Conservation (phyloP, 2,888 invertebrate genomes). For the Morpho achilles region DNA sequence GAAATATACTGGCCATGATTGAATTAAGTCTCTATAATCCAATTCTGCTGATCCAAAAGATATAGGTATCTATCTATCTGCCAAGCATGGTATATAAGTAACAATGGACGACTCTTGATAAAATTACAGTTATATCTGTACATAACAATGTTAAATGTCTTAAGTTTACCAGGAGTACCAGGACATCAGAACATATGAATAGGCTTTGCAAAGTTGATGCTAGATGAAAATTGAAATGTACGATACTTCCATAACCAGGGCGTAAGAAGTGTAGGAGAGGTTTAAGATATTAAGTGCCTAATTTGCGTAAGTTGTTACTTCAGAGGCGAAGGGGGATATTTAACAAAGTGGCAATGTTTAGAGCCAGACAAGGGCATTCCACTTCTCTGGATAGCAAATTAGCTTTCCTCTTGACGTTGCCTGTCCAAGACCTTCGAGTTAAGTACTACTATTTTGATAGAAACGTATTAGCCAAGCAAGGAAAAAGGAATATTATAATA, state of each 20-base stretch:
- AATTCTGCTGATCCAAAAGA: no score
- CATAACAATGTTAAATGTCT: no score
- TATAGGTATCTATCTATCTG: no score
- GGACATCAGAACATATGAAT: no score
- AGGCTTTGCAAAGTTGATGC: neutral
- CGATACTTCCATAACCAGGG: neutral
- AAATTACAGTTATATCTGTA: no score
- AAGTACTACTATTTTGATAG: neutral
- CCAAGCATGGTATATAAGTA: no score
- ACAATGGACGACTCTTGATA: no score
- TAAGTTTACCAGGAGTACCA: no score
- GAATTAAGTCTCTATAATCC: no score
- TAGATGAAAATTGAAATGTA: constrained; percentile 3
- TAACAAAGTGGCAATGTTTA: constrained; percentile 20
- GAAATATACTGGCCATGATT: no score
- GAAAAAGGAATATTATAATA: no score
- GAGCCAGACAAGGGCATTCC: constrained; percentile 8
- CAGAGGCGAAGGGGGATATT: constrained; percentile 17
- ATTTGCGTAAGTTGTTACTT: constrained; percentile 20
- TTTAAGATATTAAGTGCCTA: constrained; percentile 17
- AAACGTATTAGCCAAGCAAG: neutral
- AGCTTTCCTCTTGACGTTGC: constrained; percentile 15
- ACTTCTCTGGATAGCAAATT: constrained; percentile 17
- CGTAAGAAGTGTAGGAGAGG: constrained; percentile 15
- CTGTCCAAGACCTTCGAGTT: constrained; percentile 13